phyloP scores from a whole-genome alignment of 2,888 invertebrate genomes.

The Chrysomela aeneicollis region DNA sequence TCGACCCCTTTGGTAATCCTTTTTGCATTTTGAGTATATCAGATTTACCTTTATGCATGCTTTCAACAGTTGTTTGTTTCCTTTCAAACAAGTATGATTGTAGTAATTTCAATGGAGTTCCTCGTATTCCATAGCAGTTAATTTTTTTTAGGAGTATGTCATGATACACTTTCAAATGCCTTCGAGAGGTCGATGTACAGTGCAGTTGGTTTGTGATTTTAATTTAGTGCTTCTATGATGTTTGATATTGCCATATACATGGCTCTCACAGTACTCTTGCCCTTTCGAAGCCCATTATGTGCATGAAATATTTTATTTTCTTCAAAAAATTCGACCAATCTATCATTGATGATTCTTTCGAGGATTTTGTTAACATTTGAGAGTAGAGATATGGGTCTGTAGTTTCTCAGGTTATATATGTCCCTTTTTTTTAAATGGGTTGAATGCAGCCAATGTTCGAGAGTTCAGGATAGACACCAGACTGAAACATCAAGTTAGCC shows the following conservation, averaged over 20 bases:
- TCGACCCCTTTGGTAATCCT: no score
- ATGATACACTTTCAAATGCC: no score
- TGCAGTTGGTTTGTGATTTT: no score
- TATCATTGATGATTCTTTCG: no score
- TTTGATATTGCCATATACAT: neutral
- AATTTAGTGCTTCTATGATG: no score
- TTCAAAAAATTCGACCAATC: neutral
- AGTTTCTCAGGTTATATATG: no score
- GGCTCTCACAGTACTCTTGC: neutral
- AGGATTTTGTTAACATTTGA: neutral
- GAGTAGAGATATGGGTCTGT: neutral
- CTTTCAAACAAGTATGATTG: neutral
- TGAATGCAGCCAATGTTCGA: neutral
- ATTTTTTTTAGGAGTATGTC: no score
- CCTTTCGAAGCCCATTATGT: neutral
- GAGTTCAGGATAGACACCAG: neutral
- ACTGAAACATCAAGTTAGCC: neutral
- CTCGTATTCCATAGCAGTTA: neutral
- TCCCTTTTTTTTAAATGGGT: neutral
- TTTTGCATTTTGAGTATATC: no score
- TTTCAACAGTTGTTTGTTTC: conserved; percentile 1
- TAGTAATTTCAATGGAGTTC: neutral
- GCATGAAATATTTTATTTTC: neutral
- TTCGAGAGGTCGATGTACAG: no score
- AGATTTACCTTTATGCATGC: neutral